Percentiles rank a stretch among this genome's conserved stretches.
phyloP scores from a whole-genome alignment of 2,888 invertebrate genomes.

The Latrodectus elegans region DNA sequence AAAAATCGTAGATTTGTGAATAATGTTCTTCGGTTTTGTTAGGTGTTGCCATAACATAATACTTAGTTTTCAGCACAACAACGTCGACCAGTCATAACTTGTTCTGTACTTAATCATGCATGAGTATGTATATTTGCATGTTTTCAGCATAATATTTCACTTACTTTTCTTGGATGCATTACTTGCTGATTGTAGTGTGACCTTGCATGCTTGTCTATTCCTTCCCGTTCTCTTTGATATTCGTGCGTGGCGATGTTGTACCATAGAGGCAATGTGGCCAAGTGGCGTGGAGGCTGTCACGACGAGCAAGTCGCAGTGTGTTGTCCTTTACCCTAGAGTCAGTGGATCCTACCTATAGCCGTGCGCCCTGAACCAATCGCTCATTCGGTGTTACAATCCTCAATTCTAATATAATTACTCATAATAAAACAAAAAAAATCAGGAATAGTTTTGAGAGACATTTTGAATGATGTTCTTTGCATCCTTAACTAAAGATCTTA shows the following conservation, averaged over 20 bases:
- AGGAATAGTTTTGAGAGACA: too few species aligned
- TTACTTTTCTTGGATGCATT: background rate
- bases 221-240: conserved; percentile 21
- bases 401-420: background rate
- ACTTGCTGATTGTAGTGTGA: background rate
- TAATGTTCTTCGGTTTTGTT: too few species aligned
- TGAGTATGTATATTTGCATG: conserved; percentile 2
- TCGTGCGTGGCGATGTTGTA: conserved; percentile 60
- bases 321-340: conserved; percentile 54
- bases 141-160: background rate
- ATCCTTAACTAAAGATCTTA: background rate
- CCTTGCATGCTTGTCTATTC: conserved; percentile 1
- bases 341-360: conserved; percentile 64
- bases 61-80: background rate
- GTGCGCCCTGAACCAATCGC: conserved; percentile 50
- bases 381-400: background rate
- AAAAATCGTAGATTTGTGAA: too few species aligned
- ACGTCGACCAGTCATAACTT: background rate
- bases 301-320: conserved; percentile 65
- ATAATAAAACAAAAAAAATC: background rate
- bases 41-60: too few species aligned
- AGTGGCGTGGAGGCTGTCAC: conserved; percentile 68
- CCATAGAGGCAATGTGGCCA: conserved; percentile 63
- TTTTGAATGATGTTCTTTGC: background rate
- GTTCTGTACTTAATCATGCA: background rate